Percentiles rank a stretch among this genome's conserved stretches.
Conservation (phyloP, 2,888 invertebrate genomes). For the Encarsia formosa region DNA sequence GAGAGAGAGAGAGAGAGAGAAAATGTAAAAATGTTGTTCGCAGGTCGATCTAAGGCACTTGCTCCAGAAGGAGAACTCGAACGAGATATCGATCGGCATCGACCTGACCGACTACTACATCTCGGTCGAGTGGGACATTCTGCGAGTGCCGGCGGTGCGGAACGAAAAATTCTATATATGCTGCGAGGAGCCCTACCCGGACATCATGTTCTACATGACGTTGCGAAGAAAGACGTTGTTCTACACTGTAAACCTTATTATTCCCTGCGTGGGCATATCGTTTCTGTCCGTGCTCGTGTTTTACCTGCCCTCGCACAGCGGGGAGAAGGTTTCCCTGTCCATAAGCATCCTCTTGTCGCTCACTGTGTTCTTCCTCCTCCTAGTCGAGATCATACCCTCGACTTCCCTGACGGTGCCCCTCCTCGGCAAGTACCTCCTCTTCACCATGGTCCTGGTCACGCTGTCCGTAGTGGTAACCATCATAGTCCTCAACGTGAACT, state of each 20-base stretch:
- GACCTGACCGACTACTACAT: constrained; percentile 92
- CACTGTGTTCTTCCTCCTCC: constrained; percentile 88
- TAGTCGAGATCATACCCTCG: constrained; percentile 92
- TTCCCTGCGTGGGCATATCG: constrained; percentile 95
- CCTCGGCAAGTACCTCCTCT: constrained; percentile 86
- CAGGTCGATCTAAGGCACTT: constrained; percentile 89
- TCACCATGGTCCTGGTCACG: constrained; percentile 92
- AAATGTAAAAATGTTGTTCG: constrained; percentile 3
- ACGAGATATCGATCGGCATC: constrained; percentile 84
- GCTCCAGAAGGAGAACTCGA: constrained; percentile 81
- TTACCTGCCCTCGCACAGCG: constrained; percentile 95
- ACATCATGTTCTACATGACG: constrained; percentile 97
- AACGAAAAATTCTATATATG: constrained; percentile 94
- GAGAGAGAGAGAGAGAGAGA: too few relatives aligned
- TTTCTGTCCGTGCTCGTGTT: constrained; percentile 96
- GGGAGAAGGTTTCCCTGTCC: constrained; percentile 95
- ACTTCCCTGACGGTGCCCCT: constrained; percentile 89
- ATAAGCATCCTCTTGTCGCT: constrained; percentile 89
- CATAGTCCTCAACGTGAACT: constrained; percentile 90
- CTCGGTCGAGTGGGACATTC: constrained; percentile 97
- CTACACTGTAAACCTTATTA: constrained; percentile 95
- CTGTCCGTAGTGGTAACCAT: constrained; percentile 90
- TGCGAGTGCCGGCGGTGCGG: constrained; percentile 84
- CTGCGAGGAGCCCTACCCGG: constrained; percentile 94
- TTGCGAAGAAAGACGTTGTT: constrained; percentile 91